Evolutionary conservation across 1,140 invertebrate genomes (phyloP).

Genomic region (Zeugodacus cucurbitae): DNA sequence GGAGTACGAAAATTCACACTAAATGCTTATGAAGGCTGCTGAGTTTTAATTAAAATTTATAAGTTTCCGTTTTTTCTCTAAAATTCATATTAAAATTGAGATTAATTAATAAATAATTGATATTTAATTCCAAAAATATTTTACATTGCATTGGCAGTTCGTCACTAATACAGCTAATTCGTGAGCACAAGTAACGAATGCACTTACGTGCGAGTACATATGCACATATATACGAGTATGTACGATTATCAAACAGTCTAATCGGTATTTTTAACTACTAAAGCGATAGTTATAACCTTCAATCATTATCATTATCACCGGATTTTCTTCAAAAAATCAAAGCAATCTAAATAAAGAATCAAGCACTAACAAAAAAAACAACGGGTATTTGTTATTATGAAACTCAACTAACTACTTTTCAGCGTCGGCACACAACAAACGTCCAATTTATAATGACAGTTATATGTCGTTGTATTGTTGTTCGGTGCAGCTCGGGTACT

Average conservation of each 20-base stretch:
- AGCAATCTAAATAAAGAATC: background rate
- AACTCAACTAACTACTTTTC: background rate
- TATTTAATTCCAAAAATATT: too few relatives aligned
- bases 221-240: background rate
- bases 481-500: background rate
- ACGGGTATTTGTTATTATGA: background rate
- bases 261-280: too few relatives aligned
- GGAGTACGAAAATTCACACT: too few relatives aligned
- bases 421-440: background rate
- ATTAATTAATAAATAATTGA: too few relatives aligned
- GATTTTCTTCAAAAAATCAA: background rate
- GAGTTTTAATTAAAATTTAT: too few relatives aligned
- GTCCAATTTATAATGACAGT: background rate
- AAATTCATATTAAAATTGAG: too few relatives aligned
- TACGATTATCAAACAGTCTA: too few relatives aligned
- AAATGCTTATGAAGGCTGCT: too few relatives aligned
- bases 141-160: too few relatives aligned
- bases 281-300: background rate
- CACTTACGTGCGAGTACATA: background rate
- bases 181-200: background rate
- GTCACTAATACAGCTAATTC: too few relatives aligned
- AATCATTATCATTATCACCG: background rate
- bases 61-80: too few relatives aligned
- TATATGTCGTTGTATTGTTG: background rate
- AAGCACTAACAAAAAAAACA: background rate